These are phyloP conservation scores for Chironomus riparius DNA, from an alignment of 2,888 invertebrate genomes.

Conservation along the genomic window DNA sequence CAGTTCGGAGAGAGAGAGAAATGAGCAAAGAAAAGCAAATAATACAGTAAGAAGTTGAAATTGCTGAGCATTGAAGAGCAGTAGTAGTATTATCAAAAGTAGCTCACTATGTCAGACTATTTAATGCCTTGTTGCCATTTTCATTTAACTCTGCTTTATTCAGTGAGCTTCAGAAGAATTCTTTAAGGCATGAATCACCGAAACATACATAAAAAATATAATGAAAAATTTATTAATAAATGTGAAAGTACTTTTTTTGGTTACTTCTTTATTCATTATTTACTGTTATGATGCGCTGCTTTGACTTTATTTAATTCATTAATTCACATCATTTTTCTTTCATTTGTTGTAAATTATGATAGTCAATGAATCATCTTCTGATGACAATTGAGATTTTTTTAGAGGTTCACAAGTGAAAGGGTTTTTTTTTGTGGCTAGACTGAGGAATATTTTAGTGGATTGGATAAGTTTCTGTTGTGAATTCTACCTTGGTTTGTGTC, in stretches of 20 bases:
- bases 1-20: not conserved
- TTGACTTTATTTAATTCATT: not conserved
- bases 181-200: not conserved
- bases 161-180: not conserved
- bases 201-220: not conserved
- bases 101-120: slow-evolving; percentile 23
- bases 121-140: not conserved
- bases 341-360: too few species aligned
- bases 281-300: not conserved
- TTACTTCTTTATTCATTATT: not conserved
- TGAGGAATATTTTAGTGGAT: too few species aligned
- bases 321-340: not conserved
- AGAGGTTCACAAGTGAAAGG: too few species aligned
- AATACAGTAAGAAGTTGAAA: slow-evolving; percentile 2
- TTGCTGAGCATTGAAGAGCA: not conserved
- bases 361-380: too few species aligned
- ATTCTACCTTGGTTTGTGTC: too few species aligned
- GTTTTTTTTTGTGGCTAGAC: too few species aligned
- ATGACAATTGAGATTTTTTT: too few species aligned
- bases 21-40: not conserved
- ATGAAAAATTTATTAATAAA: not conserved
- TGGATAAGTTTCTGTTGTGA: too few species aligned
- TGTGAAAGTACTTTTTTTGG: slow-evolving; percentile 8
- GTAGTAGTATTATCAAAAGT: slow-evolving; percentile 10
- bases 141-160: not conserved